These are phyloP conservation scores for Drosophila watanabei DNA, from an alignment of 1,140 invertebrate species.

Conservation along the genomic window DNA sequence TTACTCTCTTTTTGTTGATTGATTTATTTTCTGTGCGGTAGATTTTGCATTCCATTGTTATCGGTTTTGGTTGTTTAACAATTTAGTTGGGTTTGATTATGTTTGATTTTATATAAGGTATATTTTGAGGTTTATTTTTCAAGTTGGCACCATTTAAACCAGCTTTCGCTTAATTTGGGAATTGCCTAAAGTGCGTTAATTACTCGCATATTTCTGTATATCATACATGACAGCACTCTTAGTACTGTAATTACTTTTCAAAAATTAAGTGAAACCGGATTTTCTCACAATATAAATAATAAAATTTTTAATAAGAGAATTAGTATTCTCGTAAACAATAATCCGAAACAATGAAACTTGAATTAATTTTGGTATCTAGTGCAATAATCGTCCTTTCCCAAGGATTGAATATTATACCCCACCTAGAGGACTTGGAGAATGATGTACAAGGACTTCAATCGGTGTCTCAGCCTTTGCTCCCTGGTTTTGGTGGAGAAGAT, in stretches of 20 bases:
- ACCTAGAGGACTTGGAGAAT: not conserved
- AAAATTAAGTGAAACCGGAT: not conserved
- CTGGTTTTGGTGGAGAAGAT: not conserved
- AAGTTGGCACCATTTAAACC: not conserved
- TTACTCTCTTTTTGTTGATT: too few relatives aligned
- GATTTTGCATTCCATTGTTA: too few relatives aligned
- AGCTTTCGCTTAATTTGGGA: not conserved
- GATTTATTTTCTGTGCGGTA: too few relatives aligned
- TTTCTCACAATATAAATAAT: slow-evolving; percentile 32
- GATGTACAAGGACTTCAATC: not conserved
- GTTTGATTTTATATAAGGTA: too few relatives aligned
- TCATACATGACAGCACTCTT: not conserved
- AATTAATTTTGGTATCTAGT: not conserved
- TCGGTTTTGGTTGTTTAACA: too few relatives aligned
- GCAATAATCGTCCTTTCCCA: not conserved
- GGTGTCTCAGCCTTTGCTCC: too few relatives aligned
- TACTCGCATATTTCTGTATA: not conserved
- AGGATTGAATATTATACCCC: not conserved
- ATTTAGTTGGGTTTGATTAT: too few relatives aligned
- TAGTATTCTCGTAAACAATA: slow-evolving; percentile 34
- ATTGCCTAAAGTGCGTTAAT: not conserved
- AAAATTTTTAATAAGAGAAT: not conserved
- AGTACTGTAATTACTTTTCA: not conserved
- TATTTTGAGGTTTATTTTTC: too few relatives aligned
- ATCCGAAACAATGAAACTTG: not conserved